Conservation (phyloP, 2,113 vertebrate species). For the Haemorhous mexicanus region DNA sequence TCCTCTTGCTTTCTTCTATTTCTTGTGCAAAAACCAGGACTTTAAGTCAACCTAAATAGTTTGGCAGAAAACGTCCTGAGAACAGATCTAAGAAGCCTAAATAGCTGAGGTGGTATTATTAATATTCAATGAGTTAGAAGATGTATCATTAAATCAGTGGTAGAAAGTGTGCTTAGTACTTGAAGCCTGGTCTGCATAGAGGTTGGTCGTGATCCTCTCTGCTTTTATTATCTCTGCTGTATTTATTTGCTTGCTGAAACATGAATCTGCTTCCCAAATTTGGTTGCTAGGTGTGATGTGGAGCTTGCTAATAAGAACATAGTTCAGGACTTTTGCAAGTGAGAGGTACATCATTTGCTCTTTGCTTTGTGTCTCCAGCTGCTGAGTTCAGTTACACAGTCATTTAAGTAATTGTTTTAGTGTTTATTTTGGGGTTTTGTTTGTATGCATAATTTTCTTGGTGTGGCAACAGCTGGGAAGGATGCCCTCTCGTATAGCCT, state of each 20-base stretch:
- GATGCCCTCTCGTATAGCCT: constrained; percentile 60
- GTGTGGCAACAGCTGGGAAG: constrained; percentile 78
- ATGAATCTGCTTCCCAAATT: neutral
- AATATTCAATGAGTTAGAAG: neutral
- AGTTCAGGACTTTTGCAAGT: neutral
- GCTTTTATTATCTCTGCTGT: neutral
- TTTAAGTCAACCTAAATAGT: neutral
- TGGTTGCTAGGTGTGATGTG: constrained; percentile 60
- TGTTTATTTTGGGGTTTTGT: constrained; percentile 73
- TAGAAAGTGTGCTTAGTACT: neutral
- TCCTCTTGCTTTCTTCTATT: neutral
- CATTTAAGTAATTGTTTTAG: constrained; percentile 63
- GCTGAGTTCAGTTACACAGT: constrained; percentile 31
- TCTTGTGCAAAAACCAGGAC: neutral
- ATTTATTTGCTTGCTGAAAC: neutral
- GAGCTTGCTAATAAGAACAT: neutral
- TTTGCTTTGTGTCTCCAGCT: constrained; percentile 23
- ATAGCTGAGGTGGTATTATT: neutral
- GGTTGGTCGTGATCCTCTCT: neutral
- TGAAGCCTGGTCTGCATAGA: neutral
- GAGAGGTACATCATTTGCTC: neutral
- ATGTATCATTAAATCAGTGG: neutral
- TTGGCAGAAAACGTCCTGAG: neutral
- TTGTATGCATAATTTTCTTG: constrained; percentile 69
- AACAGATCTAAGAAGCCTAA: neutral